These are phyloP conservation scores for Fregata magnificens DNA, from an alignment of 2,113 vertebrate genomes.

Conservation along the genomic window DNA sequence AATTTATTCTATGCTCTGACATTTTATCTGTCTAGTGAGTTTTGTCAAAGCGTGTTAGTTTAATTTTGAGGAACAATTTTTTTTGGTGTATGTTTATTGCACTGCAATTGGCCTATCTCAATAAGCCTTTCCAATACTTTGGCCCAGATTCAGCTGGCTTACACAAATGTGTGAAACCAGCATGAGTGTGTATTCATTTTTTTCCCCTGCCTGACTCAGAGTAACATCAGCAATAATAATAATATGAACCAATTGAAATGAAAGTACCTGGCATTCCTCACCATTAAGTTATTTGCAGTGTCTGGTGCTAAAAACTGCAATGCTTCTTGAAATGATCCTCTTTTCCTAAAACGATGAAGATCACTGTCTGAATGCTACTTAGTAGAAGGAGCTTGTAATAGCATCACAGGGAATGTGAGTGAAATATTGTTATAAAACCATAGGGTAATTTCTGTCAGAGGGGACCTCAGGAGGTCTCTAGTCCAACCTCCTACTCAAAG, in stretches of 20 bases:
- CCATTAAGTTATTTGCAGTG: neutral
- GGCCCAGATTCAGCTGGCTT: neutral
- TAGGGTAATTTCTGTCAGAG: neutral
- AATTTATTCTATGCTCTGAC: neutral
- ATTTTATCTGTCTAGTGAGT: neutral
- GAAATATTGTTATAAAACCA: neutral
- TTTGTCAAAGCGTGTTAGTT: neutral
- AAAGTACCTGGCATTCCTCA: neutral
- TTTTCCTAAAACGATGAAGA: neutral
- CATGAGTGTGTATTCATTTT: neutral
- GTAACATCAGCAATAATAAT: neutral
- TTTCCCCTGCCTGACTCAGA: neutral
- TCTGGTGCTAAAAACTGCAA: neutral
- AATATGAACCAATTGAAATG: neutral
- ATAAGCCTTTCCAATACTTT: neutral
- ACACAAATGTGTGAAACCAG: neutral
- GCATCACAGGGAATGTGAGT: neutral
- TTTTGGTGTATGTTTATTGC: neutral
- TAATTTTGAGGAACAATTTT: neutral
- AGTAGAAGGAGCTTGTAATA: neutral
- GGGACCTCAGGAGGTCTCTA: neutral
- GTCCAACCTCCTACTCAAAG: neutral
- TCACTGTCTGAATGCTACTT: neutral
- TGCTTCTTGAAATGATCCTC: neutral
- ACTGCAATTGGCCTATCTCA: neutral